A percentile compares a stretch with the other conserved stretches of the same genome.
Evolutionary conservation across 2,888 invertebrate species (phyloP).

Genomic region (Escarpia spicata): DNA sequence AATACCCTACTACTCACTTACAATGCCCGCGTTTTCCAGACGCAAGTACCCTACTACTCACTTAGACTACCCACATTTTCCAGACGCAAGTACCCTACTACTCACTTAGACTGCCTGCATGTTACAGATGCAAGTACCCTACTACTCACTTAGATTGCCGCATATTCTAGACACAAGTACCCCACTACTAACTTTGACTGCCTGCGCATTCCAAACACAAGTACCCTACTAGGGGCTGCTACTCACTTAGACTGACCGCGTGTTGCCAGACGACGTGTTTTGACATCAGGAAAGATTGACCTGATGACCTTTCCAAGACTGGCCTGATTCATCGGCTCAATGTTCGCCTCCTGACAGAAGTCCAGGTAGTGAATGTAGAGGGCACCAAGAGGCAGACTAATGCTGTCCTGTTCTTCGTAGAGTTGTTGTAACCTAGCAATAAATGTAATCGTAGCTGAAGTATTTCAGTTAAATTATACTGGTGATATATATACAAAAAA

Average conservation of each 20-base stretch:
- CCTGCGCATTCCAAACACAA: too few species aligned
- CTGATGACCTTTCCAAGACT: conserved; percentile 65
- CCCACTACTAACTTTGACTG: too few species aligned
- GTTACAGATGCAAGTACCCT: too few species aligned
- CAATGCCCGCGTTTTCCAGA: too few species aligned
- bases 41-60: too few species aligned
- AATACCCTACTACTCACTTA: too few species aligned
- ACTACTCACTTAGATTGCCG: too few species aligned
- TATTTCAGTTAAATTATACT: neutral
- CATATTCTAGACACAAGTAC: too few species aligned
- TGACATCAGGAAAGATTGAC: neutral
- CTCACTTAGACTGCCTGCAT: too few species aligned
- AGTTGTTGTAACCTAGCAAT: neutral
- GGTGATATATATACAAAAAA: neutral
- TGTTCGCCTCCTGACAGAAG: conserved; percentile 60
- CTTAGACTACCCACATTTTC: too few species aligned
- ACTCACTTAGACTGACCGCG: conserved; percentile 12
- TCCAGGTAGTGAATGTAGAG: conserved; percentile 65
- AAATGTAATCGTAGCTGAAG: neutral
- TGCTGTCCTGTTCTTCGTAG: conserved; percentile 54
- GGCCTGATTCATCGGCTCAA: conserved; percentile 66
- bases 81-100: too few species aligned
- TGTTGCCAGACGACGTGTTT: conserved; percentile 12
- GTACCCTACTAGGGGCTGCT: neutral
- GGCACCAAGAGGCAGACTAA: conserved; percentile 65